Conservation (phyloP, 2,888 invertebrate genomes). For the Pseudococcus longispinus region DNA sequence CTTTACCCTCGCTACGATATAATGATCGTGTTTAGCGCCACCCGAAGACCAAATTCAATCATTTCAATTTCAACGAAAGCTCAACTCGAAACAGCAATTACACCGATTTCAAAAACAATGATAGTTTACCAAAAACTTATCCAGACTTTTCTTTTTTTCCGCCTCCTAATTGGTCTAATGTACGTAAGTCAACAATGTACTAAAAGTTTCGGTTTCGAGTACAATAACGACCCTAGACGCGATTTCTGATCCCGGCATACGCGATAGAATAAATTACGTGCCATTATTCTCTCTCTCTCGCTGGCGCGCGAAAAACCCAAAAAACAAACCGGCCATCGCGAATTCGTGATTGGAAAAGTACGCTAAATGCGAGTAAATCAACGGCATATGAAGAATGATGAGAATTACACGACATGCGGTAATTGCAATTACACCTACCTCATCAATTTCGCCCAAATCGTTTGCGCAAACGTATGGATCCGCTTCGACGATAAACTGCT, state of each 20-base stretch:
- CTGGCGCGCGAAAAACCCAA: background rate
- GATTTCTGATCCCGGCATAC: background rate
- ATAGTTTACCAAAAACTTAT: background rate
- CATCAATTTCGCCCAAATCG: background rate
- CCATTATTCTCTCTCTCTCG: background rate
- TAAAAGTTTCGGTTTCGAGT: background rate
- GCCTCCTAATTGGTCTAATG: background rate
- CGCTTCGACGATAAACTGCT: background rate
- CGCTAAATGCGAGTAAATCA: background rate
- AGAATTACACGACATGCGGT: background rate
- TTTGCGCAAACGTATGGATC: background rate
- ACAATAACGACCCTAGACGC: background rate
- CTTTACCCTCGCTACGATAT: background rate
- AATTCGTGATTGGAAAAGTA: background rate
- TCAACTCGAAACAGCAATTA: slow-evolving; percentile 14
- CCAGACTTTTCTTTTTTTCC: background rate
- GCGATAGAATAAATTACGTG: background rate
- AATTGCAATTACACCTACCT: background rate
- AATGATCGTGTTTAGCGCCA: slow-evolving; percentile 23
- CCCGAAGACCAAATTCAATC: slow-evolving; percentile 6
- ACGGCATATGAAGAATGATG: background rate
- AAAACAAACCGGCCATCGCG: background rate
- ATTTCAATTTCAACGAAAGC: slow-evolving; percentile 22
- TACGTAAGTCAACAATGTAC: background rate
- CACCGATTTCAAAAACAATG: background rate